Evolutionary conservation across 2,797 vertebrate genomes (phyloP).

Genomic region (Oceanodroma leucorhoa): DNA sequence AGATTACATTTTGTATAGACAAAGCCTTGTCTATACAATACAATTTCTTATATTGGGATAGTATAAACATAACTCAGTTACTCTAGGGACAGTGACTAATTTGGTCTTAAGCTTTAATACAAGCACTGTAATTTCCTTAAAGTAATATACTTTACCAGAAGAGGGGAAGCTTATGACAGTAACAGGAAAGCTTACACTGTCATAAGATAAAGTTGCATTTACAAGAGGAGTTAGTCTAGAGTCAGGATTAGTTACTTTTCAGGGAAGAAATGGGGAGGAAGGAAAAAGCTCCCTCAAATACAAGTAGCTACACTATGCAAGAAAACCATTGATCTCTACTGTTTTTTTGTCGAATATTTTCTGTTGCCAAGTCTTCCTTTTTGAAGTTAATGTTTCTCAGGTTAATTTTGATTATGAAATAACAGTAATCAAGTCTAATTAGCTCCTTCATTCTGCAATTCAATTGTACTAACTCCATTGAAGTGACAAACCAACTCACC

Average conservation of each 20-base stretch:
- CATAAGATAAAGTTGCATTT: background rate
- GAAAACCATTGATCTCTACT: background rate
- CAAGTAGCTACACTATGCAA: background rate
- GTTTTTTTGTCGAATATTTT: background rate
- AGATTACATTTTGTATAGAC: background rate
- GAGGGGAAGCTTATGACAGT: background rate
- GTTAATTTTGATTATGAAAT: background rate
- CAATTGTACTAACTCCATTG: background rate
- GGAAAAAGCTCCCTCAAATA: background rate
- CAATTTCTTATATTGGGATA: background rate
- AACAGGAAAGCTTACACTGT: background rate
- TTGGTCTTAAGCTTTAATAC: background rate
- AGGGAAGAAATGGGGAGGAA: background rate
- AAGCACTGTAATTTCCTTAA: background rate
- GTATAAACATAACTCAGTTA: background rate
- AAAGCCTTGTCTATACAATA: background rate
- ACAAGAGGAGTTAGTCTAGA: background rate
- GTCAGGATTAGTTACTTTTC: background rate
- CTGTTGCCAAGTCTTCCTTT: background rate
- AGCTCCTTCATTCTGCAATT: background rate
- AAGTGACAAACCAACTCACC: background rate
- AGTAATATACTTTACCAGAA: background rate
- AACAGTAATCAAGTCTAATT: background rate
- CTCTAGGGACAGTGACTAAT: background rate
- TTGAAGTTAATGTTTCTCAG: background rate